These are phyloP conservation scores for Tetrapedia diversipes DNA, from an alignment of 2,888 invertebrate species.

Conservation along the genomic window DNA sequence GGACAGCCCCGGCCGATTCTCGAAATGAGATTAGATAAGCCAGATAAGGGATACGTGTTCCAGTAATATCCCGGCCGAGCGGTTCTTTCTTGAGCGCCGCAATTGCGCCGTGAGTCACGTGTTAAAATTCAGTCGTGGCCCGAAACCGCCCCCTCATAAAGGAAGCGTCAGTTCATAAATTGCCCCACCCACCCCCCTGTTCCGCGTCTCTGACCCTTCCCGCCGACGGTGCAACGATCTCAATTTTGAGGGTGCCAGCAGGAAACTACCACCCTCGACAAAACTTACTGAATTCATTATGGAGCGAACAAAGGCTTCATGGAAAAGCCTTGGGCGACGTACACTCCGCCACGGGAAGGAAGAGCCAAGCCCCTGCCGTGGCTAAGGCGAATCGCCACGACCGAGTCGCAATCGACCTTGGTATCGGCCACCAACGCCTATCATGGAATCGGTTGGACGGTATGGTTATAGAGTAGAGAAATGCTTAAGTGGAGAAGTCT, in stretches of 20 bases:
- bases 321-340: conserved; percentile 76
- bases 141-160: conserved; percentile 78
- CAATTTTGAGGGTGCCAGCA: conserved; percentile 81
- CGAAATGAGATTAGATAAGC: conserved; percentile 55
- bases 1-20: conserved; percentile 37
- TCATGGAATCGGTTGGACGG: not conserved
- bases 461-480: too few relatives aligned
- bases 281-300: conserved; percentile 82
- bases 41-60: conserved; percentile 49
- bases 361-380: conserved; percentile 24
- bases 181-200: conserved; percentile 65
- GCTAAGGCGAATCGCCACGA: conserved; percentile 32
- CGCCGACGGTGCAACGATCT: conserved; percentile 71
- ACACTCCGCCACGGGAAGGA: conserved; percentile 54
- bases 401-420: conserved; percentile 17
- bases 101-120: conserved; percentile 77
- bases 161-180: conserved; percentile 81
- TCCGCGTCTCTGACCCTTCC: conserved; percentile 56
- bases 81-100: conserved; percentile 53
- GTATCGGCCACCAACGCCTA: not conserved
- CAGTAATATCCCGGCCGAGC: conserved; percentile 31
- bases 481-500: too few relatives aligned
- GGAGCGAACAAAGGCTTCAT: conserved; percentile 78
- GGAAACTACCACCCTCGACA: conserved; percentile 82
- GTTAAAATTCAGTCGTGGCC: conserved; percentile 80